phyloP scores from a whole-genome alignment of 2,888 invertebrate genomes.

The Pseudolycoriella hygida region DNA sequence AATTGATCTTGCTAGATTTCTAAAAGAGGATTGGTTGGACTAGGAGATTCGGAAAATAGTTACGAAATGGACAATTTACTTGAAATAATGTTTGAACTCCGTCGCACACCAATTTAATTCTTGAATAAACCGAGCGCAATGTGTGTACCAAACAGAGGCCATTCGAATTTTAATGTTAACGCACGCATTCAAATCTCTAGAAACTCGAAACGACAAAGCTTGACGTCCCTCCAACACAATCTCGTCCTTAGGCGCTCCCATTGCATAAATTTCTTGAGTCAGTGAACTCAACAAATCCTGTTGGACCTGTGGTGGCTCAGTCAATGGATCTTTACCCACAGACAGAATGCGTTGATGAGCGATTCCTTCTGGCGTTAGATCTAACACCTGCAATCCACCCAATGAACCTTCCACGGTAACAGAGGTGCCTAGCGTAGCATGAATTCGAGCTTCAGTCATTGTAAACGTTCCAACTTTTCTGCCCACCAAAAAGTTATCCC shows the following conservation, averaged over 20 bases:
- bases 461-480: constrained; percentile 89
- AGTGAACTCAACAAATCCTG: constrained; percentile 12
- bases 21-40: constrained; percentile 15
- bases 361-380: constrained; percentile 69
- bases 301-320: constrained; percentile 26
- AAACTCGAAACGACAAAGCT: constrained; percentile 27
- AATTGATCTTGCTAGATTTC: constrained; percentile 68
- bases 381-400: constrained; percentile 79
- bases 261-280: constrained; percentile 24
- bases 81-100: constrained; percentile 69
- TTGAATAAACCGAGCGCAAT: constrained; percentile 69
- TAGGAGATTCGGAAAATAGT: neutral
- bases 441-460: constrained; percentile 75
- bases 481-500: constrained; percentile 50
- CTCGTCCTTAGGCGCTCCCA: constrained; percentile 18
- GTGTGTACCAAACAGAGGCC: constrained; percentile 87
- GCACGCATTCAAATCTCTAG: constrained; percentile 20
- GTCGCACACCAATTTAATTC: constrained; percentile 78
- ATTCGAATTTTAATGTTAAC: constrained; percentile 35
- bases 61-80: constrained; percentile 19
- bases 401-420: constrained; percentile 67
- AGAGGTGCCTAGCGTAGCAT: constrained; percentile 54
- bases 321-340: constrained; percentile 59
- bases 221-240: constrained; percentile 22
- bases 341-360: constrained; percentile 72